Evolutionary conservation across 2,797 vertebrate species (phyloP).

Genomic region (Alca torda): DNA sequence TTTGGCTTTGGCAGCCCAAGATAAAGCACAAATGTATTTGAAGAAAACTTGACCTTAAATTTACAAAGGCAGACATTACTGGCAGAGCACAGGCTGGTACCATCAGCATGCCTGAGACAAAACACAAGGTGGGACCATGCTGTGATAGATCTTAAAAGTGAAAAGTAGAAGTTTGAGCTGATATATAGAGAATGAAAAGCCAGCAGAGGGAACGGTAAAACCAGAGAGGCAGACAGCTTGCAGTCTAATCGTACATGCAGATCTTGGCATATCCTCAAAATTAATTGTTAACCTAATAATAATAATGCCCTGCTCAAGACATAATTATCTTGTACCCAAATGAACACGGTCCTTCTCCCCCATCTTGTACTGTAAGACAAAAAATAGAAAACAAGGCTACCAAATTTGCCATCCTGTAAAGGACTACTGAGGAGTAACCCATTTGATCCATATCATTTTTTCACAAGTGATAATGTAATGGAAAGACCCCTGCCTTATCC

Average conservation of each 20-base stretch:
- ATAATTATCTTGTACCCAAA: background rate
- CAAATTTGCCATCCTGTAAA: background rate
- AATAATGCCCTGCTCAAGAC: background rate
- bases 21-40: background rate
- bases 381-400: background rate
- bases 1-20: background rate
- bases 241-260: background rate
- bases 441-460: background rate
- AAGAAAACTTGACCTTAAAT: background rate
- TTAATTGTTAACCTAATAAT: background rate
- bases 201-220: background rate
- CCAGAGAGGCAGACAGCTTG: background rate
- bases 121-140: background rate
- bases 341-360: background rate
- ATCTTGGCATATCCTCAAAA: background rate
- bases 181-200: background rate
- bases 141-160: background rate
- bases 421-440: background rate
- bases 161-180: background rate
- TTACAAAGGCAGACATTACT: background rate
- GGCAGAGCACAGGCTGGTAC: background rate
- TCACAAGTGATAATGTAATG: background rate
- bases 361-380: background rate
- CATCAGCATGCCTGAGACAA: background rate
- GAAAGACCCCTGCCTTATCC: background rate